phyloP scores from a whole-genome alignment of 1,140 invertebrate genomes.

The Euborellia annulipes region DNA sequence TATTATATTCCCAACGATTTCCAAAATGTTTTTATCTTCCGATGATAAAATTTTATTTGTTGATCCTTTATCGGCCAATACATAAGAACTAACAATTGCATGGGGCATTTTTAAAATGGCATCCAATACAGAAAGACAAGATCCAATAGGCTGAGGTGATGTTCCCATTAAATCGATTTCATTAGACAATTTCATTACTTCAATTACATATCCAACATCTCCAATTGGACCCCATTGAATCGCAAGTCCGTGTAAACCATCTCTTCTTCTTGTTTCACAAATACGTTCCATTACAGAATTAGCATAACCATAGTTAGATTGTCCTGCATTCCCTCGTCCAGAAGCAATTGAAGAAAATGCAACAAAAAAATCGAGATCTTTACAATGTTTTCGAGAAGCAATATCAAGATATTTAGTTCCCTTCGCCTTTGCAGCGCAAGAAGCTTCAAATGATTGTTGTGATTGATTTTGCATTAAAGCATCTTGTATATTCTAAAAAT shows the following conservation, averaged over 20 bases:
- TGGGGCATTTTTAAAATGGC: conserved; percentile 26
- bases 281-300: conserved; percentile 50
- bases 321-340: conserved; percentile 47
- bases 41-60: no score
- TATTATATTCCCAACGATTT: conserved; percentile 73
- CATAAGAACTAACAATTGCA: conserved; percentile 27
- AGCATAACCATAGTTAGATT: conserved; percentile 48
- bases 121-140: conserved; percentile 37
- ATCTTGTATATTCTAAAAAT: conserved; percentile 53
- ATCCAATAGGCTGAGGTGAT: conserved; percentile 38
- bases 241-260: conserved; percentile 30
- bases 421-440: conserved; percentile 27
- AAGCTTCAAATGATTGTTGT: conserved; percentile 51
- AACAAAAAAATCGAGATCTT: conserved; percentile 76
- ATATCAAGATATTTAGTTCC: conserved; percentile 60
- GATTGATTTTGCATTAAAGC: conserved; percentile 78
- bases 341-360: conserved; percentile 69
- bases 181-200: conserved; percentile 37
- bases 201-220: conserved; percentile 43
- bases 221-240: conserved; percentile 41
- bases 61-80: conserved; percentile 53
- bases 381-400: conserved; percentile 53
- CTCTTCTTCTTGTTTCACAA: conserved; percentile 33
- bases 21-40: conserved; percentile 40
- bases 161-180: conserved; percentile 41